These are phyloP conservation scores for Orussus abietinus DNA, from an alignment of 1,140 invertebrate species.

Conservation along the genomic window DNA sequence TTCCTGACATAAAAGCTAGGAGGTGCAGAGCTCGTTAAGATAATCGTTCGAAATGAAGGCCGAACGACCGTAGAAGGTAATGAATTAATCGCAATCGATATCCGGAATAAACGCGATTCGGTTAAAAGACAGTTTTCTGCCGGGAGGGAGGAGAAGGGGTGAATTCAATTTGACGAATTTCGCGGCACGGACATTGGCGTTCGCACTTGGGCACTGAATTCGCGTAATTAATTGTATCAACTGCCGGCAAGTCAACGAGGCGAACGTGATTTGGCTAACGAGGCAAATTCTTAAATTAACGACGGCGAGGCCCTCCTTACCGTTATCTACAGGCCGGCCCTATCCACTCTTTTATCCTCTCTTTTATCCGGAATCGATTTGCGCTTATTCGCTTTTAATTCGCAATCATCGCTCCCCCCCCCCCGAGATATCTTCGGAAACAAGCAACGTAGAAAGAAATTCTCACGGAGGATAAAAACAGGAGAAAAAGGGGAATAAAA, in stretches of 20 bases:
- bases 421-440: neutral
- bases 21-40: too few relatives aligned
- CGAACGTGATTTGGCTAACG: slow-evolving; percentile 48
- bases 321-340: too few relatives aligned
- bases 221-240: slow-evolving; percentile 53
- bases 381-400: slow-evolving; percentile 5
- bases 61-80: too few relatives aligned
- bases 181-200: neutral
- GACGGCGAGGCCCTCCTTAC: slow-evolving; percentile 21
- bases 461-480: slow-evolving; percentile 3
- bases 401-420: slow-evolving; percentile 2
- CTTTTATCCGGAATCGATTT: neutral
- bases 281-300: slow-evolving; percentile 52
- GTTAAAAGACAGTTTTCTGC: too few relatives aligned
- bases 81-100: slow-evolving; percentile 47
- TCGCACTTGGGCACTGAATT: slow-evolving; percentile 1
- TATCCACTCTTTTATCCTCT: too few relatives aligned
- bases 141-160: too few relatives aligned
- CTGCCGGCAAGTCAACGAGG: slow-evolving; percentile 33
- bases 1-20: too few relatives aligned
- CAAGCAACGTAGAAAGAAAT: slow-evolving; percentile 18
- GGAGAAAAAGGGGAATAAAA: slow-evolving; percentile 1
- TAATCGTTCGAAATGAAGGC: too few relatives aligned
- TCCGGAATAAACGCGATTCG: slow-evolving; percentile 52
- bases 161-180: neutral